Base-by-base conservation (phyloP, 2,113 vertebrate species). In the Blennius ocellaris region DNA sequence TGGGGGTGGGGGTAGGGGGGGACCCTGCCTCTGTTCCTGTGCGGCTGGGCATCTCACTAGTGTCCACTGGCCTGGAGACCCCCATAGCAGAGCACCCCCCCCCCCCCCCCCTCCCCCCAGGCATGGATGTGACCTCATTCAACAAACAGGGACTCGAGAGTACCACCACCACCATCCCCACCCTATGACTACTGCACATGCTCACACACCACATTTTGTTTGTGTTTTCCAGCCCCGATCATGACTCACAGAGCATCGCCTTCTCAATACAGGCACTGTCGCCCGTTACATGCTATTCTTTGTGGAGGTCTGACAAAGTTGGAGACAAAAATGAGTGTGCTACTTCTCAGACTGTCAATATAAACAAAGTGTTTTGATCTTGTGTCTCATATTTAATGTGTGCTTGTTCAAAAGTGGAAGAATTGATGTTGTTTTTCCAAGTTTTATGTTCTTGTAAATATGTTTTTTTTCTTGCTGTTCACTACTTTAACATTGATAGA, bases 81-180 rank as follows among this genome's bases (percentile, higher is more conserved):
- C 81, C 83, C 68, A 75, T 51, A 86, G 74, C 84, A 76, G 65
- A 86, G 80, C 68, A 71, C 57, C 62, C 58, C 36, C 51, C n/a
- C 12, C 72, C 90, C 87, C 67, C 60, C 73, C 65, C 58, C 47
- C n/a, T 9, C 72, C 89, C 87, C 67, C 59, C 73, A 68, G 91
- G 92, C 91, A 73, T 74, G 68, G 73, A 75, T 78, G 77, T 93
- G 90, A 92, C 92, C 91, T 90, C 86, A 88, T 93, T 94, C 87
- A 84, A 61, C 70, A 41, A 81, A 77, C 82, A 30, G 50, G 71
- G 83, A 81, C 68, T 74, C 49, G 14, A 84, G 49, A 75, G 73
- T 60, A 70, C 45, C 58, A 30, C 21, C 21, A 30, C 21, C 21
- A 2, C 21, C 21, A 2, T 4, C 4, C 71, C 65, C 38, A 1